phyloP scores from a whole-genome alignment of 2,113 vertebrate species.

The Oncorhynchus nerka region DNA sequence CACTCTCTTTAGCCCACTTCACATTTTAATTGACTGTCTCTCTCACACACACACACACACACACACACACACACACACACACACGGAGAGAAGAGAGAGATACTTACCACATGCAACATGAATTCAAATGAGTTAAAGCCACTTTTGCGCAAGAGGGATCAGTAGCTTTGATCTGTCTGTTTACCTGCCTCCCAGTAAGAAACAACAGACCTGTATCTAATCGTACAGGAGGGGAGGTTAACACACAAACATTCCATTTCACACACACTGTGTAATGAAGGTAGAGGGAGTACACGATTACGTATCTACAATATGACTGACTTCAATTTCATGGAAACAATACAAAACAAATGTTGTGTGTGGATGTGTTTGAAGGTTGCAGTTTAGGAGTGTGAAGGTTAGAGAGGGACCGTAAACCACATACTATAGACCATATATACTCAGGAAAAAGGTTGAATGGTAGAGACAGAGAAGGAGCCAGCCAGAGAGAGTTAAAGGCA shows the following conservation, averaged over 20 bases:
- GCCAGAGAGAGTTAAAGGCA: slow-evolving; percentile 30
- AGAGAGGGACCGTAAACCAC: too few species aligned
- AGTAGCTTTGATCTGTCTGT: slow-evolving; percentile 63
- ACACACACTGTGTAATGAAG: slow-evolving; percentile 50
- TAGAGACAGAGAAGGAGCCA: slow-evolving; percentile 8
- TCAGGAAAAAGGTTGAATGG: neutral
- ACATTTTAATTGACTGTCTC: neutral
- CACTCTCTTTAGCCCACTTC: neutral
- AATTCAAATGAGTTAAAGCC: too few species aligned
- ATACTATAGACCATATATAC: too few species aligned
- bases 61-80: neutral
- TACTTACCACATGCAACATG: too few species aligned
- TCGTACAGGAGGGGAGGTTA: slow-evolving; percentile 15
- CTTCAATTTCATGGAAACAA: too few species aligned
- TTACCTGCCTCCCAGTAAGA: slow-evolving; percentile 55
- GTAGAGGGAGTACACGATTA: neutral
- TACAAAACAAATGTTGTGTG: too few species aligned
- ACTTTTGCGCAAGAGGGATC: slow-evolving; percentile 52
- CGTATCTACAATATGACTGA: too few species aligned
- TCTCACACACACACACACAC: neutral
- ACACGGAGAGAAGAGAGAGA: neutral
- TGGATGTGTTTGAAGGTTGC: neutral
- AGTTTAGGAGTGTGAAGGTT: too few species aligned
- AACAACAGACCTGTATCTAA: slow-evolving; percentile 59
- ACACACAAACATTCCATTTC: slow-evolving; percentile 15